These are phyloP conservation scores for Nasonia vitripennis DNA, from an alignment of 1,140 invertebrate species.

Conservation along the genomic window DNA sequence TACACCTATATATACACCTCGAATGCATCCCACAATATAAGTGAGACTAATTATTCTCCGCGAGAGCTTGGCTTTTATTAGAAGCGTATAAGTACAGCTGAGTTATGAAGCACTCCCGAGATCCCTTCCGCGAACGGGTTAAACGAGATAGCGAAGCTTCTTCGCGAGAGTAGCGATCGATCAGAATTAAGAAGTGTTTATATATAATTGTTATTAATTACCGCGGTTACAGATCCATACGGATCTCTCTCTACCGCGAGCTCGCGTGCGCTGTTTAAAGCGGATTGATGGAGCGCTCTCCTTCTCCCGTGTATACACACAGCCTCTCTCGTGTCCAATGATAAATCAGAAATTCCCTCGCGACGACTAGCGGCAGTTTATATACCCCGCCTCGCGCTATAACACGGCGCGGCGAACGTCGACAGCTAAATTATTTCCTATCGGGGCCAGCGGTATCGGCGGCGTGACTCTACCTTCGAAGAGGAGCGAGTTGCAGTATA, in stretches of 20 bases:
- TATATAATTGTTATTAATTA: conserved; percentile 46
- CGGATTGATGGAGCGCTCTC: conserved; percentile 13
- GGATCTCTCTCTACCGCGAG: neutral
- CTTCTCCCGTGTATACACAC: neutral
- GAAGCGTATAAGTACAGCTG: neutral
- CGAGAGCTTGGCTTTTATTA: no score
- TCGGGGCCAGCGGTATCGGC: neutral
- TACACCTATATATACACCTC: no score
- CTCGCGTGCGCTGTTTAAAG: neutral
- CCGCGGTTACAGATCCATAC: neutral
- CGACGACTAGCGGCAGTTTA: neutral
- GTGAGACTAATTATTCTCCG: neutral
- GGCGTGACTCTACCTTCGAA: neutral
- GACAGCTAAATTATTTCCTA: conserved; percentile 48
- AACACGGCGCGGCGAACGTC: neutral
- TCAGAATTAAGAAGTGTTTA: conserved; percentile 35
- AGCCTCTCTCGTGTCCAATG: neutral
- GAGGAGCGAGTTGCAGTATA: neutral
- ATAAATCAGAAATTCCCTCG: conserved; percentile 39
- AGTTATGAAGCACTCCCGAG: neutral
- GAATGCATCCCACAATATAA: neutral
- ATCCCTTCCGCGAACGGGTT: neutral
- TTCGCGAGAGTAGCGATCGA: conserved; percentile 1
- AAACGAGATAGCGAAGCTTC: neutral
- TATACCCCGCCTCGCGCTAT: conserved; percentile 4